Percentiles rank a stretch among this genome's conserved stretches.
Evolutionary conservation across 1,140 invertebrate species (phyloP).

Genomic region (Potamilus streckersoni): DNA sequence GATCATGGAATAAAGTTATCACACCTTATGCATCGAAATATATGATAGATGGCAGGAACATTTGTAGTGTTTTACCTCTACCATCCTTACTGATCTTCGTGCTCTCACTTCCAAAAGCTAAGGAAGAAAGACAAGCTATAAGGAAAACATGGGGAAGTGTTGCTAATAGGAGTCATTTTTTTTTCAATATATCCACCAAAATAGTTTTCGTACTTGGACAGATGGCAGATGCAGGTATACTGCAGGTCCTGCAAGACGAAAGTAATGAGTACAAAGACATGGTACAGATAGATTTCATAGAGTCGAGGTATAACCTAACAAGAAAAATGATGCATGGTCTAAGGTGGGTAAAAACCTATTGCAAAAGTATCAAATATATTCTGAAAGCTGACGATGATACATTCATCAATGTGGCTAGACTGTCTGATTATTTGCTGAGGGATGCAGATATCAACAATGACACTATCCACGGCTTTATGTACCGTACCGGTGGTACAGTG

Average conservation of each 20-base stretch:
- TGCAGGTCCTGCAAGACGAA: not conserved
- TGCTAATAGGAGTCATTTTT: too few relatives aligned
- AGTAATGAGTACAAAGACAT: not conserved
- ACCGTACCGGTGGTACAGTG: not conserved
- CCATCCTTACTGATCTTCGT: too few relatives aligned
- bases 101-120: too few relatives aligned
- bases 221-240: too few relatives aligned
- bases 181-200: too few relatives aligned
- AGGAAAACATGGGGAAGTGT: too few relatives aligned
- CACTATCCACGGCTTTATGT: not conserved
- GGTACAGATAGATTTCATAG: conserved; percentile 3
- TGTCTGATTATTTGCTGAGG: not conserved
- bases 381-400: conserved; percentile 8
- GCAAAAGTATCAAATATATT: not conserved
- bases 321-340: conserved; percentile 9
- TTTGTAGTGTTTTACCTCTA: too few relatives aligned
- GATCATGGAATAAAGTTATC: too few relatives aligned
- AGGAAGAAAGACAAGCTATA: too few relatives aligned
- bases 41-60: too few relatives aligned
- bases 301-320: conserved; percentile 5
- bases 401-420: conserved; percentile 3
- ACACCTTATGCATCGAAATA: too few relatives aligned
- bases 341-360: not conserved
- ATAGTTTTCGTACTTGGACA: not conserved
- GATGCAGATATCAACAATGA: not conserved